These are phyloP conservation scores for Anabacerthia variegaticeps DNA, from an alignment of 2,797 vertebrate species.

Conservation along the genomic window DNA sequence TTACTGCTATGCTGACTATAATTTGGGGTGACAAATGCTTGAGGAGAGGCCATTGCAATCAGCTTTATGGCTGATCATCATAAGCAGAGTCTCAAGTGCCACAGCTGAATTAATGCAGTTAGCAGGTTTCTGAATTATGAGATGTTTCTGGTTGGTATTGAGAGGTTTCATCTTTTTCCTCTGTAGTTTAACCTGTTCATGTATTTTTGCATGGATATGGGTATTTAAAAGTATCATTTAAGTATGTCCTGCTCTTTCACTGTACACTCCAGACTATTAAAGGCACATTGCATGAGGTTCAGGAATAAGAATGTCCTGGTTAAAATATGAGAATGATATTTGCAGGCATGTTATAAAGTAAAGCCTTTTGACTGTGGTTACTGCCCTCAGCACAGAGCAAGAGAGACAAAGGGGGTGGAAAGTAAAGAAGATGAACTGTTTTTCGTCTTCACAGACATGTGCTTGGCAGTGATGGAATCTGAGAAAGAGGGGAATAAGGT, in stretches of 20 bases:
- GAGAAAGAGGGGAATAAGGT: conserved; percentile 59
- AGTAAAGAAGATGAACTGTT: background rate
- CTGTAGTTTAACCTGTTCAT: background rate
- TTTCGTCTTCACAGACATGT: conserved; percentile 52
- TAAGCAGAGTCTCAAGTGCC: background rate
- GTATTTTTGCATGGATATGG: background rate
- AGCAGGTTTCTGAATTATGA: background rate
- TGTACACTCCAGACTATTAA: background rate
- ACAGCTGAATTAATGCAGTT: background rate
- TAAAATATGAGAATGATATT: background rate
- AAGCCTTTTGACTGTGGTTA: background rate
- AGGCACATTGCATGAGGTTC: background rate
- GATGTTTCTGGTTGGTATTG: background rate
- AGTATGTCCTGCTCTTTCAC: background rate
- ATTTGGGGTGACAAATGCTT: background rate
- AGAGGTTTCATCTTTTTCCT: background rate
- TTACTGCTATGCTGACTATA: background rate
- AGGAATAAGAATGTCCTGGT: background rate
- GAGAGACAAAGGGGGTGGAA: background rate
- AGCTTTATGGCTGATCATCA: background rate
- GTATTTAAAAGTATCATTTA: background rate
- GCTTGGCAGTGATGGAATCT: conserved; percentile 49
- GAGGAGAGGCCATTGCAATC: background rate
- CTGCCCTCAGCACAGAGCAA: background rate
- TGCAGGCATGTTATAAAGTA: background rate